These are phyloP conservation scores for Phoeniculus purpureus DNA, from an alignment of 2,797 vertebrate species.

Conservation along the genomic window DNA sequence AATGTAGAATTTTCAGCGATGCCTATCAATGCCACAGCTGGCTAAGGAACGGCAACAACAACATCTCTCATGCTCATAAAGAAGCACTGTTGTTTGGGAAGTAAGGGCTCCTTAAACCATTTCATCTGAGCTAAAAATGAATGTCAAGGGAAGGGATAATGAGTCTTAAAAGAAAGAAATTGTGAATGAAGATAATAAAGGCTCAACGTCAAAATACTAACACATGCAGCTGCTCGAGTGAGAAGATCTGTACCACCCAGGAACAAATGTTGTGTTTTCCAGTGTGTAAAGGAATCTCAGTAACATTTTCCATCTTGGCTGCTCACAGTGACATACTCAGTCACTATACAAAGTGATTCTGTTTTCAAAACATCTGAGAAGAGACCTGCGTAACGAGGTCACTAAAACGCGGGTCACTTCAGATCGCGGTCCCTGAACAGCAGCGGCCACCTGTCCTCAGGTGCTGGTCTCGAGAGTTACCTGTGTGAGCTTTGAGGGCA, in stretches of 20 bases:
- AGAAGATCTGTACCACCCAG: neutral
- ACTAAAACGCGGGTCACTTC: neutral
- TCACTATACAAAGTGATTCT: neutral
- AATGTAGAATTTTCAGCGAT: neutral
- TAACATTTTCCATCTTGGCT: constrained; percentile 28
- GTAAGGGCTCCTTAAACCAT: neutral
- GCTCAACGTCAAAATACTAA: neutral
- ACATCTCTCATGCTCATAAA: neutral
- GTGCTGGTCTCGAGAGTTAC: neutral
- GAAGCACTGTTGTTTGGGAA: neutral
- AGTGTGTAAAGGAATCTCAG: neutral
- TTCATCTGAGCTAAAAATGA: neutral
- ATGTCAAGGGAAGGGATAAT: neutral
- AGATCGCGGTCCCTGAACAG: neutral
- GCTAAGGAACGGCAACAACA: neutral
- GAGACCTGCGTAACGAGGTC: neutral
- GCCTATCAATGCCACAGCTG: neutral
- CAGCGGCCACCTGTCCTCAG: neutral
- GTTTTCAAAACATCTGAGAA: neutral
- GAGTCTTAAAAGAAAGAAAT: neutral
- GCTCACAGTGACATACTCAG: neutral
- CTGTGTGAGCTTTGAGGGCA: neutral
- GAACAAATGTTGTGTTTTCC: constrained; percentile 8
- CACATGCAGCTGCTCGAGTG: neutral
- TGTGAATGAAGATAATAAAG: neutral